These are phyloP conservation scores for Mactromeris polynyma DNA, from an alignment of 2,888 invertebrate species.

Conservation along the genomic window DNA sequence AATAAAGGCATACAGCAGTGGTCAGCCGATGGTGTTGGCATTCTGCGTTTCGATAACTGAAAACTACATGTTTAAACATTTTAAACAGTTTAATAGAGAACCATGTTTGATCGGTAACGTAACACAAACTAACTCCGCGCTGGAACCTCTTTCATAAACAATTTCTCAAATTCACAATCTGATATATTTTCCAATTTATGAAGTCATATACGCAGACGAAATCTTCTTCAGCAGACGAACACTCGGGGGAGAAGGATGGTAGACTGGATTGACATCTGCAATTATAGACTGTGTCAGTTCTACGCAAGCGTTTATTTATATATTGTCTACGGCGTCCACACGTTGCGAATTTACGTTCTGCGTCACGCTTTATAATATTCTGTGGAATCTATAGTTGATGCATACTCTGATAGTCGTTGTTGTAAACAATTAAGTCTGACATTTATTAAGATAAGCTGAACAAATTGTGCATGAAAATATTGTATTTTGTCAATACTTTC, in stretches of 20 bases:
- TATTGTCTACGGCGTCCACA: conserved; percentile 46
- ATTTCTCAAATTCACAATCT: neutral
- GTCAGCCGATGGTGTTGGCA: too few relatives aligned
- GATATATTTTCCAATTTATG: neutral
- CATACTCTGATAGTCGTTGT: conserved; percentile 24
- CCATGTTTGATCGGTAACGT: neutral
- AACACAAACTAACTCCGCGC: neutral
- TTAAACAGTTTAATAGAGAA: neutral
- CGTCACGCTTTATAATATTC: conserved; percentile 37
- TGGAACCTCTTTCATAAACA: neutral
- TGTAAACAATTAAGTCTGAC: conserved; percentile 19
- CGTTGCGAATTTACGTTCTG: conserved; percentile 31
- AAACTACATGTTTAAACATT: too few relatives aligned
- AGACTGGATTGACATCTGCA: conserved; percentile 37
- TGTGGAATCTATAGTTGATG: conserved; percentile 7
- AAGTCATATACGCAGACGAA: conserved; percentile 9
- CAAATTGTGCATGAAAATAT: neutral
- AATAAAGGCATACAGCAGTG: too few relatives aligned
- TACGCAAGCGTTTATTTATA: conserved; percentile 30
- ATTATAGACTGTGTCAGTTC: conserved; percentile 35
- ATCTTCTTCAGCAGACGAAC: conserved; percentile 26
- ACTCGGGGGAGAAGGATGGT: neutral
- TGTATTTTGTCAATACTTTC: neutral
- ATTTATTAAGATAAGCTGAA: conserved; percentile 22
- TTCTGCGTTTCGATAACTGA: too few relatives aligned